Percentiles rank a stretch among this genome's conserved stretches.
Conservation (phyloP, 2,113 vertebrate genomes). For the Synodontis membranacea region DNA sequence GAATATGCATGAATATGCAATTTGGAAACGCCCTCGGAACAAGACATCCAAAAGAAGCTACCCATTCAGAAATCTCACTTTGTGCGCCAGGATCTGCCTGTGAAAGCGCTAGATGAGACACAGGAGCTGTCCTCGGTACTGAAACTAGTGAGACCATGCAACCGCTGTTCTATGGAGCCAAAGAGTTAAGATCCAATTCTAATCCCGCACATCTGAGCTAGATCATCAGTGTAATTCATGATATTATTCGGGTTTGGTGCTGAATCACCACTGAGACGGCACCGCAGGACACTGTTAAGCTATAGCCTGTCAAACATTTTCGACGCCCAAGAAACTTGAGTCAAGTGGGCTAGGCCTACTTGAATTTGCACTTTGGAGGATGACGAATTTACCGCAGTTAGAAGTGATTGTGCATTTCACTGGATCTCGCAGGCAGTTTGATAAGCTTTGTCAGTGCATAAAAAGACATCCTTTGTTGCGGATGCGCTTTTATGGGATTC, state of each 20-base stretch:
- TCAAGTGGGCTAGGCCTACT: neutral
- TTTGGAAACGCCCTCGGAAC: neutral
- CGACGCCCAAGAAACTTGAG: neutral
- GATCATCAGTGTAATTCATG: neutral
- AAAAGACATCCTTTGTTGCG: constrained; percentile 28
- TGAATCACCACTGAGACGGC: neutral
- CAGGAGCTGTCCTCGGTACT: constrained; percentile 8
- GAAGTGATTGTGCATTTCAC: constrained; percentile 25
- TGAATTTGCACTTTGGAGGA: neutral
- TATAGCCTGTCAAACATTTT: neutral
- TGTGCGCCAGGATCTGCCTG: neutral
- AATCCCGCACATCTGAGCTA: neutral
- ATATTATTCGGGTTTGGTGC: neutral
- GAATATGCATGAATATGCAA: neutral
- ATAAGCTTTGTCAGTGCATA: constrained; percentile 27
- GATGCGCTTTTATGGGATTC: constrained; percentile 50
- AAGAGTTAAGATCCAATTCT: neutral
- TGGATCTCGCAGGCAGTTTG: constrained; percentile 26
- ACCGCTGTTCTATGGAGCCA: neutral
- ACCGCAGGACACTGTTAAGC: neutral
- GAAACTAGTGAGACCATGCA: neutral
- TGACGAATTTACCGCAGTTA: constrained; percentile 14
- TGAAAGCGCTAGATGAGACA: neutral
- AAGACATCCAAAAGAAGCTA: neutral
- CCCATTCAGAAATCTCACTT: neutral